phyloP scores from a whole-genome alignment of 2,888 invertebrate species.

The Eulithis prunata region DNA sequence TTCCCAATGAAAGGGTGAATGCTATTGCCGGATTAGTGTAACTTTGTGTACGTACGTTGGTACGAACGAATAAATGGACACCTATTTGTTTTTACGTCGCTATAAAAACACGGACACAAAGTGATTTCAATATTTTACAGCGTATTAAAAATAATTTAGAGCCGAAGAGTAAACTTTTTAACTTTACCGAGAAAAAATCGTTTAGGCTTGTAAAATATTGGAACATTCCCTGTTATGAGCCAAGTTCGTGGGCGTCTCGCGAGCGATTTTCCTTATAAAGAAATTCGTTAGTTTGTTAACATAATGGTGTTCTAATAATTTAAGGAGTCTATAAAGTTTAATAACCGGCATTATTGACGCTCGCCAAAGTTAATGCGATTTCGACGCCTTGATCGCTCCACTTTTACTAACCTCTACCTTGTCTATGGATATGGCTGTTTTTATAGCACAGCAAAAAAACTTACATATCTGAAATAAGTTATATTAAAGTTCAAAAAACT shows the following conservation, averaged over 20 bases:
- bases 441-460: slow-evolving; percentile 48
- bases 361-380: slow-evolving; percentile 70
- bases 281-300: slow-evolving; percentile 74
- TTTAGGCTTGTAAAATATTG: slow-evolving; percentile 58
- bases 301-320: slow-evolving; percentile 75
- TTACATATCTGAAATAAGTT: slow-evolving; percentile 24
- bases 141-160: slow-evolving; percentile 49
- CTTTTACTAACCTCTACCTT: slow-evolving; percentile 67
- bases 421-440: slow-evolving; percentile 62
- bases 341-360: slow-evolving; percentile 70
- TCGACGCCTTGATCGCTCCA: slow-evolving; percentile 58
- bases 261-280: slow-evolving; percentile 66
- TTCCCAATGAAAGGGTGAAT: slow-evolving; percentile 34
- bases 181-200: slow-evolving; percentile 48
- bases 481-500: too few relatives aligned
- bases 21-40: slow-evolving; percentile 37
- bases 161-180: slow-evolving; percentile 45
- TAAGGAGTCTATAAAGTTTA: slow-evolving; percentile 74
- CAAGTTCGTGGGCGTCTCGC: slow-evolving; percentile 55
- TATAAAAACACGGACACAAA: slow-evolving; percentile 29
- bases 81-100: slow-evolving; percentile 32
- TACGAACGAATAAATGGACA: slow-evolving; percentile 23
- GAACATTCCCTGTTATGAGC: slow-evolving; percentile 62
- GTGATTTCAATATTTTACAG: slow-evolving; percentile 42
- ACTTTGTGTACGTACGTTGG: slow-evolving; percentile 27